Evolutionary conservation across 2,113 vertebrate species (phyloP), one percentile per base, ranked within the genome.

Genomic region (Phoenicopterus ruber): DNA sequence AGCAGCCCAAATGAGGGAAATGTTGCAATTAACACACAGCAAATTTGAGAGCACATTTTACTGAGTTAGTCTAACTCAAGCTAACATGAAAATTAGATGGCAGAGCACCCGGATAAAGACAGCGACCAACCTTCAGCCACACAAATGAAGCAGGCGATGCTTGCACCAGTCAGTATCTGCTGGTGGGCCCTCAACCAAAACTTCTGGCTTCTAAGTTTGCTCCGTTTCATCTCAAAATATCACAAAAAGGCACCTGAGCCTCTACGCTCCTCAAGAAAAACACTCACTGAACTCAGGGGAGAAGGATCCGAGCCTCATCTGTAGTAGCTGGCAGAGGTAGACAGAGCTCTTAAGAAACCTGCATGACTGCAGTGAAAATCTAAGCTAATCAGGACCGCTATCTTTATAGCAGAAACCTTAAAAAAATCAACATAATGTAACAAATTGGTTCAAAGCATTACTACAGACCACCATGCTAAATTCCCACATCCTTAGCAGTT

Each of bases 401-500:
- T 81, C 76, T 94, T 94, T 83, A 55, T 14, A 94, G 74, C n/a
- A 93, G 31, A 91, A 88, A 86, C 54, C 67, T 96, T 94, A 91
- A 90, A 95, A 97, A 95, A 73, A 67, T 7, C 42, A 17, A 90
- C 95, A 87, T 94, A 94, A 92, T 91, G 7, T 78, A 97, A 97
- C 93, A 97, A 96, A 97, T 97, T 90, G 90, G 79, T 96, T 97
- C 90, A 96, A 98, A 98, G 93, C 76, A 86, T 86, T 96, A 84
- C 93, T 96, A 84, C 91, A 97, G 96, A 97, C 95, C 95, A 97
- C 97, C 96, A 28, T 93, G 95, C 93, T 97, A 97, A 98, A 98
- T 98, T 97, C 96, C 96, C 96, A 98, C 95, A 98, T 98, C 98
- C 96, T 96, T 97, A 98, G 94, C 97, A 97, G 97, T 98, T 98